Conservation (phyloP, 2,888 invertebrate species). For the Malthinus flaveolus region DNA sequence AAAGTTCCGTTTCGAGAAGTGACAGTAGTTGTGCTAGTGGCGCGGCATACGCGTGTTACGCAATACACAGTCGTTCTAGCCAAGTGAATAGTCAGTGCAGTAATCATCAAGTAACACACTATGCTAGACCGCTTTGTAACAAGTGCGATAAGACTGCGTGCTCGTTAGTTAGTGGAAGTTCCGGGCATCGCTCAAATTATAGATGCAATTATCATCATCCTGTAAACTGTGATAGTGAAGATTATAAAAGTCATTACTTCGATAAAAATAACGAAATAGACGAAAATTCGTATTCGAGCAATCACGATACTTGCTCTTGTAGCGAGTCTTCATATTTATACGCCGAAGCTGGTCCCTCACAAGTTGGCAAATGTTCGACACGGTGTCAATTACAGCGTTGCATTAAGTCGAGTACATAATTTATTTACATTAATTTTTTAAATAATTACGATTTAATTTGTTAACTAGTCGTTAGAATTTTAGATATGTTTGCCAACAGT, state of each 20-base stretch:
- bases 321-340: slow-evolving; percentile 66
- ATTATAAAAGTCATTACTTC: slow-evolving; percentile 49
- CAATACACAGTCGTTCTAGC: slow-evolving; percentile 49
- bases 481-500: too few relatives aligned
- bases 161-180: slow-evolving; percentile 51
- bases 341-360: slow-evolving; percentile 60
- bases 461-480: too few relatives aligned
- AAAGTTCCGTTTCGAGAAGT: slow-evolving; percentile 48
- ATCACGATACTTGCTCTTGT: slow-evolving; percentile 64
- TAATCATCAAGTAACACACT: slow-evolving; percentile 23
- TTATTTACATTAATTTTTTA: too few relatives aligned
- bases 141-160: slow-evolving; percentile 51
- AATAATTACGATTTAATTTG: too few relatives aligned
- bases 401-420: slow-evolving; percentile 17
- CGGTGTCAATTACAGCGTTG: slow-evolving; percentile 45
- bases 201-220: slow-evolving; percentile 46
- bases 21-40: slow-evolving; percentile 48
- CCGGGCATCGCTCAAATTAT: slow-evolving; percentile 47
- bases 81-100: slow-evolving; percentile 37
- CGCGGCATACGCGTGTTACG: slow-evolving; percentile 53
- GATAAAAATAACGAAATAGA: slow-evolving; percentile 59
- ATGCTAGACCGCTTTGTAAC: slow-evolving; percentile 47
- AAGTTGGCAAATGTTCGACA: slow-evolving; percentile 38
- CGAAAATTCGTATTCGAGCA: slow-evolving; percentile 56
- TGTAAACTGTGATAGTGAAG: slow-evolving; percentile 47